These are phyloP conservation scores for Tonatia bakeri DNA, from an alignment of 2,113 vertebrate species.

Conservation along the genomic window DNA sequence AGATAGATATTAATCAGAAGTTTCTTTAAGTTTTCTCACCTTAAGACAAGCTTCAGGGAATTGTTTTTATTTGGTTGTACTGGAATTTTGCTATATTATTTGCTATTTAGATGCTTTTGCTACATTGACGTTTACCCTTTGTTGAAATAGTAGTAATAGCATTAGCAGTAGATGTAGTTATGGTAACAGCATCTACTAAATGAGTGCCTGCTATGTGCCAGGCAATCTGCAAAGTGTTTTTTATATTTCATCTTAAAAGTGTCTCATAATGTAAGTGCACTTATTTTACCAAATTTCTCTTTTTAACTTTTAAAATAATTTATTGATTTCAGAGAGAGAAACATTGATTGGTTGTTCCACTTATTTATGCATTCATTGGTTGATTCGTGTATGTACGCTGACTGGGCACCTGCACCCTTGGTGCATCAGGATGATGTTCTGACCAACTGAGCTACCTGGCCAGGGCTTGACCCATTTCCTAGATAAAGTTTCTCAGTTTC, in stretches of 20 bases:
- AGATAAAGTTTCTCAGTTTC: background rate
- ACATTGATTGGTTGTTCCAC: no score
- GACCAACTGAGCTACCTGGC: no score
- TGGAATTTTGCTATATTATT: background rate
- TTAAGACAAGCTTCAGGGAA: background rate
- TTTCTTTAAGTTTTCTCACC: background rate
- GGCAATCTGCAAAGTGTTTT: background rate
- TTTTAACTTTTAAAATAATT: no score
- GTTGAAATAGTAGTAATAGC: background rate
- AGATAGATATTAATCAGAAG: background rate
- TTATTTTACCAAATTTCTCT: background rate
- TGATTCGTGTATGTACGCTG: no score
- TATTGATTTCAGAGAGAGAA: no score
- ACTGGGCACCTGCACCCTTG: no score
- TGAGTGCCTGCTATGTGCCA: background rate
- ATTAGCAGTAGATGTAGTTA: background rate
- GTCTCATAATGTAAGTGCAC: background rate
- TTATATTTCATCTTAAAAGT: background rate
- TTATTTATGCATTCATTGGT: no score
- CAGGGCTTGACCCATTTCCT: background rate
- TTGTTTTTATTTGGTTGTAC: background rate
- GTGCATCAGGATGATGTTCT: no score
- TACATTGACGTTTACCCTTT: background rate
- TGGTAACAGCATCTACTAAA: background rate
- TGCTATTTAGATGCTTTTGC: background rate